phyloP scores from a whole-genome alignment of 2,888 invertebrate genomes.

The Torymus aiolomorphi region DNA sequence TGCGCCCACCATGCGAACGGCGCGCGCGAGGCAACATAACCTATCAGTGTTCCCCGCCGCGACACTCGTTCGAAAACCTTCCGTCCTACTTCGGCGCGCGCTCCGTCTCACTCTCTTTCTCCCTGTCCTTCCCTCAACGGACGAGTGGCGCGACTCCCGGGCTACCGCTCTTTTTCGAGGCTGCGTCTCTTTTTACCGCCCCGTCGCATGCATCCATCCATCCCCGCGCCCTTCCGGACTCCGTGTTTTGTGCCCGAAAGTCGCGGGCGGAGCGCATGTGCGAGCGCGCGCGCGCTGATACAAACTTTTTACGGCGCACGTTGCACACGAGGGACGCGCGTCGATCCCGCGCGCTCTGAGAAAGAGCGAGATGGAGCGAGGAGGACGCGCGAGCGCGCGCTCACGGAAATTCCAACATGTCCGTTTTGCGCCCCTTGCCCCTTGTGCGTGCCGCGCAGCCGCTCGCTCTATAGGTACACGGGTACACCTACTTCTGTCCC shows the following conservation, averaged over 20 bases:
- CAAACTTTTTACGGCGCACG: no score
- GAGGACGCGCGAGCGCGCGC: conserved; percentile 27
- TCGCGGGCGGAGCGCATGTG: not conserved
- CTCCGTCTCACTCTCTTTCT: not conserved
- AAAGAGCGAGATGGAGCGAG: conserved; percentile 12
- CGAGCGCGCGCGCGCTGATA: no score
- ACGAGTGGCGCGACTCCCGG: not conserved
- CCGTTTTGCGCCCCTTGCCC: conserved; percentile 53
- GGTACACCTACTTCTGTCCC: not conserved
- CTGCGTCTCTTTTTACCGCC: not conserved
- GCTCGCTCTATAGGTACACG: not conserved
- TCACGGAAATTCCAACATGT: conserved; percentile 56
- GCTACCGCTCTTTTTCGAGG: no score
- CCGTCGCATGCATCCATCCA: no score
- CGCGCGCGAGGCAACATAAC: conserved; percentile 49
- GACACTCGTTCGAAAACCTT: conserved; percentile 28
- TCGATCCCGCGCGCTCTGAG: conserved; percentile 15
- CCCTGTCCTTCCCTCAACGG: not conserved
- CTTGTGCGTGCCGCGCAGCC: conserved; percentile 46
- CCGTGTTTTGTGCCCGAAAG: not conserved
- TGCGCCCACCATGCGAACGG: not conserved
- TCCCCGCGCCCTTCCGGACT: no score
- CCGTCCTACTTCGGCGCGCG: conserved; percentile 7
- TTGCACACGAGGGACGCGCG: not conserved
- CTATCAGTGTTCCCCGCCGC: not conserved